phyloP scores from a whole-genome alignment of 2,888 invertebrate genomes.

The Epinotia ramella region DNA sequence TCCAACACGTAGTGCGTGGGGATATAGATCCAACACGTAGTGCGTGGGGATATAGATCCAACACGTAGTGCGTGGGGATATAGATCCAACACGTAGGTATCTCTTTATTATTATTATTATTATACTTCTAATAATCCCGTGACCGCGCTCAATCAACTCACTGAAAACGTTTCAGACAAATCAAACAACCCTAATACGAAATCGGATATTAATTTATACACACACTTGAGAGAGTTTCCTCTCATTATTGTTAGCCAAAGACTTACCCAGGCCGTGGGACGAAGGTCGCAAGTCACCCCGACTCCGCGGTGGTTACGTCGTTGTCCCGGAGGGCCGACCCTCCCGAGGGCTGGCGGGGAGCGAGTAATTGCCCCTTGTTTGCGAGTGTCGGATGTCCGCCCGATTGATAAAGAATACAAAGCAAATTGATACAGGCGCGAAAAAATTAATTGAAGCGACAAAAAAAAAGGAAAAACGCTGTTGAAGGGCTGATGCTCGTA shows the following conservation, averaged over 20 bases:
- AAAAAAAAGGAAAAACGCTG: background rate
- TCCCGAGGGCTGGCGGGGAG: constrained; percentile 44
- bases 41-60: too few relatives aligned
- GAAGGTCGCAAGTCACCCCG: background rate
- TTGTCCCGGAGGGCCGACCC: constrained; percentile 42
- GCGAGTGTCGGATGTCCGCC: constrained; percentile 45
- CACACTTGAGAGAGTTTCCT: background rate
- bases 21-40: too few relatives aligned
- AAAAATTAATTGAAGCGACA: constrained; percentile 2
- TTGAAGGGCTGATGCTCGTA: background rate
- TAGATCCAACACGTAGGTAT: too few relatives aligned
- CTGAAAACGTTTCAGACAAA: constrained; percentile 1
- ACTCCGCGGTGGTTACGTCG: background rate
- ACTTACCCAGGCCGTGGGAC: background rate
- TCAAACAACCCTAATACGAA: constrained; percentile 6
- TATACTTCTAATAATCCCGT: background rate
- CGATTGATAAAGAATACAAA: constrained; percentile 31
- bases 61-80: too few relatives aligned
- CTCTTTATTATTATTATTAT: too few relatives aligned
- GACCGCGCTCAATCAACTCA: background rate
- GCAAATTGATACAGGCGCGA: constrained; percentile 10
- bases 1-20: too few relatives aligned
- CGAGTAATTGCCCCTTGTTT: constrained; percentile 54
- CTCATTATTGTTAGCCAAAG: constrained; percentile 1
- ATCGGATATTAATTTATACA: constrained; percentile 1